Percentiles rank a stretch among this genome's conserved stretches.
These are phyloP conservation scores for Drosophila nannoptera DNA, from an alignment of 1,140 invertebrate species.

Conservation along the genomic window DNA sequence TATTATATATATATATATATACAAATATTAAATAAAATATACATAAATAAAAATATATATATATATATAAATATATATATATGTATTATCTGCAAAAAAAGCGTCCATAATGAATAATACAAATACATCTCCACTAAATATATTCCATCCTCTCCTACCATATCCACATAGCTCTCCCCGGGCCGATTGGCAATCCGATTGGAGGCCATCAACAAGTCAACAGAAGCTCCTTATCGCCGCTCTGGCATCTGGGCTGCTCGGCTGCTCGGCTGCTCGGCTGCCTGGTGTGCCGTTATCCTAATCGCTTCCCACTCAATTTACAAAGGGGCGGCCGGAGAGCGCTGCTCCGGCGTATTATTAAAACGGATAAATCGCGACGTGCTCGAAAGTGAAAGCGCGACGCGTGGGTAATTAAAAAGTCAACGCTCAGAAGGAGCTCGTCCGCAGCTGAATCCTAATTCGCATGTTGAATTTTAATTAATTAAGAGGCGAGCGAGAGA, in stretches of 20 bases:
- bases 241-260: constrained; percentile 15
- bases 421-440: not conserved
- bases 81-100: no score
- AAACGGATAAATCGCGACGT: constrained; percentile 13
- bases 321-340: constrained; percentile 25
- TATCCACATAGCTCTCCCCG: no score
- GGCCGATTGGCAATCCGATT: no score
- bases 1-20: no score
- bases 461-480: constrained; percentile 76
- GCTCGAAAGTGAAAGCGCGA: constrained; percentile 73
- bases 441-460: constrained; percentile 57
- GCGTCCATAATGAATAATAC: no score
- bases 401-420: constrained; percentile 74
- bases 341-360: constrained; percentile 51
- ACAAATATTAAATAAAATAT: no score
- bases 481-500: constrained; percentile 49
- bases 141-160: no score
- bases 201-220: constrained; percentile 34
- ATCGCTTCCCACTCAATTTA: constrained; percentile 64
- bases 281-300: constrained; percentile 58
- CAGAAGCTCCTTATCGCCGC: not conserved
- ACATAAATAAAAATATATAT: no score
- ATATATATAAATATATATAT: no score
- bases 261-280: constrained; percentile 32
- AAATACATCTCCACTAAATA: no score